Evolutionary conservation across 1,140 invertebrate species (phyloP).

Genomic region (Trichoplusia ni): DNA sequence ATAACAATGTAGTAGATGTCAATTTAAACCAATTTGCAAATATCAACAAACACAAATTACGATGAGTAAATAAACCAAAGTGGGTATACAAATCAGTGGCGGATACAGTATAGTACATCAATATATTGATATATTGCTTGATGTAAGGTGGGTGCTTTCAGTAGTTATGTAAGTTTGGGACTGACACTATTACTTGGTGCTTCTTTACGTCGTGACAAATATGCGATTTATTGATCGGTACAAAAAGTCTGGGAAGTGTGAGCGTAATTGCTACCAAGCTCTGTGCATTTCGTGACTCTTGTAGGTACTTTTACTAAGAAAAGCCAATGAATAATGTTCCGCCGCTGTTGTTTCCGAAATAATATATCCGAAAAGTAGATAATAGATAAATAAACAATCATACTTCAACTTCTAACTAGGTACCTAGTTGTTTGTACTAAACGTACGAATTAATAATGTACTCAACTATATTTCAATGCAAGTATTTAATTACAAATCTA

Average conservation of each 20-base stretch:
- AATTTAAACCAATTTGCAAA: slow-evolving; percentile 27
- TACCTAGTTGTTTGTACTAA: slow-evolving; percentile 13
- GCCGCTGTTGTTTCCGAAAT: slow-evolving; percentile 9
- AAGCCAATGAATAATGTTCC: slow-evolving; percentile 63
- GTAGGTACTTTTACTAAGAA: slow-evolving; percentile 67
- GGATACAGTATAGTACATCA: slow-evolving; percentile 32
- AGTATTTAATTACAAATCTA: slow-evolving; percentile 11
- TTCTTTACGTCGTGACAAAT: slow-evolving; percentile 70
- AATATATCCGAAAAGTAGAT: slow-evolving; percentile 2
- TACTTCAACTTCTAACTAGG: slow-evolving; percentile 7
- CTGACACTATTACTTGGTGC: slow-evolving; percentile 66
- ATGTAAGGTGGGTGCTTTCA: slow-evolving; percentile 77
- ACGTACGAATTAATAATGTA: background rate
- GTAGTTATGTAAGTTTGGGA: slow-evolving; percentile 60
- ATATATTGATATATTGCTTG: slow-evolving; percentile 34
- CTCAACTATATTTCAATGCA: slow-evolving; percentile 25
- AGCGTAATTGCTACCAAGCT: slow-evolving; percentile 78
- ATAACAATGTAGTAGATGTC: slow-evolving; percentile 31
- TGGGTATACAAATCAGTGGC: slow-evolving; percentile 29
- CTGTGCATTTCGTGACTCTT: slow-evolving; percentile 69
- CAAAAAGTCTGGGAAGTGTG: slow-evolving; percentile 78
- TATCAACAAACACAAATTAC: slow-evolving; percentile 28
- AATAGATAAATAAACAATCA: background rate
- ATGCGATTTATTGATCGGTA: slow-evolving; percentile 67
- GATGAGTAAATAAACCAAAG: slow-evolving; percentile 29